These are phyloP conservation scores for Eulimnadia texana DNA, from an alignment of 1,140 invertebrate genomes.

Conservation along the genomic window DNA sequence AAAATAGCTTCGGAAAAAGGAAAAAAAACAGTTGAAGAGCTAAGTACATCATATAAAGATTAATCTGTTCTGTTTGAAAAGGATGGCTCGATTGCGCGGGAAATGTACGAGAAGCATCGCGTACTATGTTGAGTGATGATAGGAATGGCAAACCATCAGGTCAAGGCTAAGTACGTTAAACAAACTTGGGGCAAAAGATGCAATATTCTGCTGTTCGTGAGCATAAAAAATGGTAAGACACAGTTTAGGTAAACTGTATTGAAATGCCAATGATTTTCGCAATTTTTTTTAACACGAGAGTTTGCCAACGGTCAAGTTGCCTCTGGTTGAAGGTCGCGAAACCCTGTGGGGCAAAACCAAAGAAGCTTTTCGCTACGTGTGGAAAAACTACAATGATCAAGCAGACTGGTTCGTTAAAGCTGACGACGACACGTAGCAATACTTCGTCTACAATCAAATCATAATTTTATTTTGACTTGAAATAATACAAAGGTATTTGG, in stretches of 20 bases:
- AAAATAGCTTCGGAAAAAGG: no score
- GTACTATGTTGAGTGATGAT: conserved; percentile 96
- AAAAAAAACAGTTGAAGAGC: no score
- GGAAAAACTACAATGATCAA: conserved; percentile 61
- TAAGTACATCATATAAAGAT: no score
- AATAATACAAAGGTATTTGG: conserved; percentile 48
- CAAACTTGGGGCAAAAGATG: conserved; percentile 90
- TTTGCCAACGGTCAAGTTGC: conserved; percentile 32
- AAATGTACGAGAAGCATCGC: conserved; percentile 32
- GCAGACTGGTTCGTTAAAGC: conserved; percentile 93
- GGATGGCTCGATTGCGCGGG: no score
- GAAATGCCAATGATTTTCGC: neutral
- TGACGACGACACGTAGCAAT: conserved; percentile 75
- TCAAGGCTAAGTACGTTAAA: conserved; percentile 80
- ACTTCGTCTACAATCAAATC: no score
- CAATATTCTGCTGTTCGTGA: conserved; percentile 80
- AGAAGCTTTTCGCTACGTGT: conserved; percentile 77
- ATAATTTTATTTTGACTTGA: neutral
- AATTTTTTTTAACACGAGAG: conserved; percentile 25
- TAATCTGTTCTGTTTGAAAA: no score
- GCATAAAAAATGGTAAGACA: conserved; percentile 47
- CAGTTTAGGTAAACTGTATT: neutral
- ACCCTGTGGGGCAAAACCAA: conserved; percentile 94
- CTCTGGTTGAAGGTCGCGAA: conserved; percentile 70
- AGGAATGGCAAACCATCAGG: conserved; percentile 70